Evolutionary conservation across 2,888 invertebrate species (phyloP), one percentile per base, ranked within the genome.

Genomic region (Steromphala cineraria): DNA sequence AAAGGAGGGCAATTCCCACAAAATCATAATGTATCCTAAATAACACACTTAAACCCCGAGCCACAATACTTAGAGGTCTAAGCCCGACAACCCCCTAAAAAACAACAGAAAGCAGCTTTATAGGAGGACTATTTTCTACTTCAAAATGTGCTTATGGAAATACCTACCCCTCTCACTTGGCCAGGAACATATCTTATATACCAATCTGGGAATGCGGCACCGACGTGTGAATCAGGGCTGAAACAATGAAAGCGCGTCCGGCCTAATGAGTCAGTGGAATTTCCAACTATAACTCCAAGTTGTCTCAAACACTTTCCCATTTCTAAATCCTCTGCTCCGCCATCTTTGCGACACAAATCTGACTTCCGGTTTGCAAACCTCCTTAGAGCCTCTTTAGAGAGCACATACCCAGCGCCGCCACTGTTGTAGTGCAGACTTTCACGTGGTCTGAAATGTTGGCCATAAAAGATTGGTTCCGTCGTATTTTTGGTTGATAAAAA

Each of bases 391-490:
- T 96, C 97, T 81, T 95, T 95, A 90, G 98, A 98, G 31, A 99
- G 94, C 36, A 99, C 97, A 93, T 99, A 99, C 0, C 99, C 99
- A 3, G 90, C 89, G 83, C 94, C 94, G 0, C 94, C 94, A 82
- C 94, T 94, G 91, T 94, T 93, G 91, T 94, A 94, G 0, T 94
- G 93, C 82, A 90, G 90, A 36, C 87, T 85, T 10, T 91, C 89
- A 56, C 88, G 87, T 0, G 86, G 83, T 81, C 88, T 90, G 82
- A 92, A 92, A 81, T 88, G 88, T 40, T 92, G 91, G n/a, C 93
- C 93, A 92, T 98, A 99, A 93, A 97, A 99, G 17, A 98, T 94
- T 0, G 98, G 96, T 0, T 96, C 95, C 19, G 81, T 75, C 7
- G 85, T 82, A 56, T 87, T 81, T 90, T 97, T 95, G 0, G 96